Conservation (phyloP, 2,888 invertebrate species). For the Brachyptera putata region DNA sequence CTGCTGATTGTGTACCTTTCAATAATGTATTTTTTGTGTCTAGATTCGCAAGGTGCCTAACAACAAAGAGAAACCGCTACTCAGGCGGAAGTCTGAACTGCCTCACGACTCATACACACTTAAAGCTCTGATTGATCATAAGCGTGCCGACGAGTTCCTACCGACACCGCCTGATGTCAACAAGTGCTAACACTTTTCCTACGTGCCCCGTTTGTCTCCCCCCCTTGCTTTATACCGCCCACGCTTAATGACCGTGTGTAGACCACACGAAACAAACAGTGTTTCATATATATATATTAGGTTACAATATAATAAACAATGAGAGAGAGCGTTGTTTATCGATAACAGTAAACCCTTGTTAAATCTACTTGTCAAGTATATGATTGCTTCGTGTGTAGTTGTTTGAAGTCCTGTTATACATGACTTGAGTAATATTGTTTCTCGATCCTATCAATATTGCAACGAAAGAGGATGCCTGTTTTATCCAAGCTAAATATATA, state of each 20-base stretch:
- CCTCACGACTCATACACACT: conserved; percentile 91
- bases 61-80: conserved; percentile 79
- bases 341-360: too few relatives aligned
- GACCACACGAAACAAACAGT: too few relatives aligned
- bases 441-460: too few relatives aligned
- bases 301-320: too few relatives aligned
- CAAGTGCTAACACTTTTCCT: conserved; percentile 62
- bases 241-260: neutral
- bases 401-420: too few relatives aligned
- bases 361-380: neutral
- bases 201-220: neutral
- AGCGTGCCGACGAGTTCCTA: conserved; percentile 87
- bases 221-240: neutral
- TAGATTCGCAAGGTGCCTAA: conserved; percentile 62
- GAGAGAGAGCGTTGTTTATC: too few relatives aligned
- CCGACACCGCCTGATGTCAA: conserved; percentile 80
- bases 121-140: conserved; percentile 87
- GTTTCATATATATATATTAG: too few relatives aligned
- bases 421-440: too few relatives aligned
- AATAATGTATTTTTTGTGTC: too few relatives aligned
- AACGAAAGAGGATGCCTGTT: too few relatives aligned
- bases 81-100: conserved; percentile 92
- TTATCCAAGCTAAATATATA: too few relatives aligned
- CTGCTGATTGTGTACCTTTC: neutral
- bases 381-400: neutral